phyloP scores from a whole-genome alignment of 2,797 vertebrate species.

The Oreochromis mossambicus region DNA sequence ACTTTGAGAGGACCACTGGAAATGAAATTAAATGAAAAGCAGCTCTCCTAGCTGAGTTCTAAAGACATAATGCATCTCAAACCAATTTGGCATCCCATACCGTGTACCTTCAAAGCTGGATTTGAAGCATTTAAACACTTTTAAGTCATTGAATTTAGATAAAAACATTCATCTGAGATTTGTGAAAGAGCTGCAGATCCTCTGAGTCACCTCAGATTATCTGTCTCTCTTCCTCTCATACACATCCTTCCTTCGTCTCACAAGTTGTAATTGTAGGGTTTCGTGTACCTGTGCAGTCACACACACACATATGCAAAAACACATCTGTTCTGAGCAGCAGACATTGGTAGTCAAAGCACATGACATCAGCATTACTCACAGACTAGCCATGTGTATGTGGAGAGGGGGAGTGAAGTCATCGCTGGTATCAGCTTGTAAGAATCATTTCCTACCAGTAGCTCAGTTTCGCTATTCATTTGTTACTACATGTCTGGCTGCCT shows the following conservation, averaged over 20 bases:
- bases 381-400: slow-evolving; percentile 14
- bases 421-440: slow-evolving; percentile 38
- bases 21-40: neutral
- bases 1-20: neutral
- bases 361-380: slow-evolving; percentile 70
- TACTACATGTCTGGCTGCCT: slow-evolving; percentile 29
- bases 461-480: slow-evolving; percentile 34
- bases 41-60: neutral
- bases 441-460: slow-evolving; percentile 43
- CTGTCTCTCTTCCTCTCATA: neutral
- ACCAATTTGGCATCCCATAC: neutral
- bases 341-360: slow-evolving; percentile 57
- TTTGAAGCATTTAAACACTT: neutral
- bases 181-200: neutral
- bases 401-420: slow-evolving; percentile 45
- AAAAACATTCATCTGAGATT: neutral
- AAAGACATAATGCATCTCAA: neutral
- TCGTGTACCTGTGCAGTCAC: slow-evolving; percentile 13
- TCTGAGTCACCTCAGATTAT: slow-evolving; percentile 30
- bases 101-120: neutral
- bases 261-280: slow-evolving; percentile 35
- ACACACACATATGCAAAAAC: neutral
- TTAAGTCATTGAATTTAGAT: neutral
- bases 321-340: slow-evolving; percentile 60
- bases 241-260: neutral